phyloP scores from a whole-genome alignment of 1,140 invertebrate genomes.

The Zaprionus camerounensis region DNA sequence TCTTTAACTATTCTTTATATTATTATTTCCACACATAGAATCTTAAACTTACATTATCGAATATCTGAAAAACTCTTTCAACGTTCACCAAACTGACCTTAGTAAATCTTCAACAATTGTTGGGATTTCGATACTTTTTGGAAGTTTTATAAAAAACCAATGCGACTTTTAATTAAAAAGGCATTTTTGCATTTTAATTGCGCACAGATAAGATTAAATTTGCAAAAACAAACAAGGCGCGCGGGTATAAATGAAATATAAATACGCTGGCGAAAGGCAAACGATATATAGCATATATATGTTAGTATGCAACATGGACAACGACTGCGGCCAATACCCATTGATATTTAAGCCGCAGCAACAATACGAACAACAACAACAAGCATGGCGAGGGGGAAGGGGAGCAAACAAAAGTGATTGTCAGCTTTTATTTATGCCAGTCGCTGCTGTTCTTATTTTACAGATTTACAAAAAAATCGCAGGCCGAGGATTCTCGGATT shows the following conservation, averaged over 20 bases:
- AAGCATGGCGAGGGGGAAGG: neutral
- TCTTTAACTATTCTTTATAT: too few species aligned
- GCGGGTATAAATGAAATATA: constrained; percentile 58
- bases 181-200: constrained; percentile 79
- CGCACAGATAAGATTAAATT: constrained; percentile 66
- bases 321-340: constrained; percentile 39
- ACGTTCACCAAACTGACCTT: neutral
- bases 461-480: constrained; percentile 57
- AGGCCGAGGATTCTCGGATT: constrained; percentile 60
- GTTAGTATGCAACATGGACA: neutral
- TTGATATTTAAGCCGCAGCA: constrained; percentile 75
- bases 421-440: constrained; percentile 70
- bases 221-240: constrained; percentile 37
- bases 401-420: constrained; percentile 56
- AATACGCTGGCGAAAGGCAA: constrained; percentile 42
- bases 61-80: too few species aligned
- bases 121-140: neutral
- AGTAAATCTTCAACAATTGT: neutral
- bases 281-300: constrained; percentile 36
- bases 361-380: constrained; percentile 26
- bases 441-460: constrained; percentile 58
- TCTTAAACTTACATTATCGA: too few species aligned
- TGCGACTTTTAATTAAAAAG: constrained; percentile 63
- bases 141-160: constrained; percentile 4
- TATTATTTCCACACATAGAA: too few species aligned